These are phyloP conservation scores for Tetrapedia diversipes DNA, from an alignment of 2,888 invertebrate genomes.

Conservation along the genomic window DNA sequence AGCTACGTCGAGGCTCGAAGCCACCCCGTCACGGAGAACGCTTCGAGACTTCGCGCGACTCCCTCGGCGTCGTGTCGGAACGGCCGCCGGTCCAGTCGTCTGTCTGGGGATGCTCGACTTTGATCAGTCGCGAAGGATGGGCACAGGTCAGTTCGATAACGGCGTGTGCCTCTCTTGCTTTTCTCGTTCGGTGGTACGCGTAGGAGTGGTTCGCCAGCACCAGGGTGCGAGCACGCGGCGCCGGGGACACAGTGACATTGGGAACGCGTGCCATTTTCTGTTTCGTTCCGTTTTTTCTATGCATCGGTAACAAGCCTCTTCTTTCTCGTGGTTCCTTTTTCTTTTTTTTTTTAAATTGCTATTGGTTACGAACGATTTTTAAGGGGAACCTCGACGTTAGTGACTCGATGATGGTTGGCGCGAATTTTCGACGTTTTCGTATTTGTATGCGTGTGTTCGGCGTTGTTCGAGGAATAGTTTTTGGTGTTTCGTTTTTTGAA, in stretches of 20 bases:
- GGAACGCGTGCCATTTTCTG: constrained; percentile 2
- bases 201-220: constrained; percentile 23
- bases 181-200: constrained; percentile 33
- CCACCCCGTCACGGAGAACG: constrained; percentile 73
- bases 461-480: no score
- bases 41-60: constrained; percentile 74
- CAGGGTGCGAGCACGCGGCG: constrained; percentile 20
- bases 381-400: background rate
- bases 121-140: constrained; percentile 86
- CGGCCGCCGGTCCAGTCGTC: constrained; percentile 65
- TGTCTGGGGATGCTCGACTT: constrained; percentile 76
- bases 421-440: no score
- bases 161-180: constrained; percentile 48
- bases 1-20: constrained; percentile 70
- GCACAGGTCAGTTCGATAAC: constrained; percentile 86
- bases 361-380: no score
- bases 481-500: no score
- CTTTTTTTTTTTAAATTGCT: background rate
- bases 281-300: background rate
- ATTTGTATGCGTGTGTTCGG: no score
- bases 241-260: constrained; percentile 33
- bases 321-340: background rate
- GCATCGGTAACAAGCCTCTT: background rate
- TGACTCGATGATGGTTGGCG: background rate
- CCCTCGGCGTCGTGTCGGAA: constrained; percentile 64